These are phyloP conservation scores for Adela reaumurella DNA, from an alignment of 2,888 invertebrate species.

Conservation along the genomic window DNA sequence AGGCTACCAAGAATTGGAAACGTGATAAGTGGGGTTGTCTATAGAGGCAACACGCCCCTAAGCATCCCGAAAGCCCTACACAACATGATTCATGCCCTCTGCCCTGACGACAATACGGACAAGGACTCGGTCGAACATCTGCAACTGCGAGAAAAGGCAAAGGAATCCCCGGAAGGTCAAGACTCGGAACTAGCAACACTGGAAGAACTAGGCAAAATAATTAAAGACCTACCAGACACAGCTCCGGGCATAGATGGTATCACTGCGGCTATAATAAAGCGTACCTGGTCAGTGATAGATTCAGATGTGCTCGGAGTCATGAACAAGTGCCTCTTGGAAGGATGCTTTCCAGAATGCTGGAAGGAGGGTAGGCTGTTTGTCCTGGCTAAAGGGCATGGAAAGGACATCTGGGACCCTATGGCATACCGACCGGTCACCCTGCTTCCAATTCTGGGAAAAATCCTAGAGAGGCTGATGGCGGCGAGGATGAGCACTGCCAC, in stretches of 20 bases:
- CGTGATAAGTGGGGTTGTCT: neutral
- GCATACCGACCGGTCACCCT: constrained; percentile 5
- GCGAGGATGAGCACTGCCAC: constrained; percentile 10
- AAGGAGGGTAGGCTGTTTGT: constrained; percentile 6
- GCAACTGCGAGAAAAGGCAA: neutral
- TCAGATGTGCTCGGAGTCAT: neutral
- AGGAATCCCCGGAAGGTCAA: neutral
- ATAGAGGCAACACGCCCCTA: neutral
- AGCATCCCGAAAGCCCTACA: neutral
- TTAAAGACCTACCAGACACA: constrained; percentile 1
- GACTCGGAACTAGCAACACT: neutral
- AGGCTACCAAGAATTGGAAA: neutral
- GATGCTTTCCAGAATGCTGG: constrained; percentile 8
- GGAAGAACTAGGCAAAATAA: neutral
- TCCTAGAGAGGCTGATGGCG: constrained; percentile 16
- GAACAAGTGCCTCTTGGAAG: neutral
- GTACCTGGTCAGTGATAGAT: neutral
- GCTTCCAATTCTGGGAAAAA: constrained; percentile 17
- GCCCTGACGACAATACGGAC: constrained; percentile 1
- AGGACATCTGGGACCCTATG: constrained; percentile 3
- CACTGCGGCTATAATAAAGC: neutral
- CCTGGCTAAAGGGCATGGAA: constrained; percentile 8
- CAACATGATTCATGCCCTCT: neutral
- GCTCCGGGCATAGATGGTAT: constrained; percentile 6
- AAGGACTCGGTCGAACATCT: neutral